Base-by-base conservation (phyloP, 2,888 invertebrate genomes). In the Branchipolynoe longqiensis region DNA sequence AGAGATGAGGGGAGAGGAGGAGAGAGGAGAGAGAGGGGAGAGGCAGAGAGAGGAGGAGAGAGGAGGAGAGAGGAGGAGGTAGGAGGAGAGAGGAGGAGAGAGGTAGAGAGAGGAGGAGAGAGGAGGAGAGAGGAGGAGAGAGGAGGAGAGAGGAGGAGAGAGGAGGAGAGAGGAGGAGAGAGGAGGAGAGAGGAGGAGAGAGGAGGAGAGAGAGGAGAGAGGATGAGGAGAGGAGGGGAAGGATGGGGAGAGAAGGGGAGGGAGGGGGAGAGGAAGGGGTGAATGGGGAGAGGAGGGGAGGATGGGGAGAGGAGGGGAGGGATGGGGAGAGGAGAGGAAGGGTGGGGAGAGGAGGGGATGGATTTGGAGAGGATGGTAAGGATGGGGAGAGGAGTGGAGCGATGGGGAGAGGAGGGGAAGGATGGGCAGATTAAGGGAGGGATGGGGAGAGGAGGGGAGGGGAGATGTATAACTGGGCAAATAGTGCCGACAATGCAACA, bases 21-120 rank as follows among this genome's bases (percentile, higher is more conserved):
- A 54, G 54, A 28, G 54, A 25, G 22, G 22, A 56, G 54, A 56
- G 22, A 25, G 54, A 48, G 81, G 81, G 25, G 81, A 41, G 81
- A 81, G 81, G n/a, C 22, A 41, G 81, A 25, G 81, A 38, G 81
- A 81, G 81, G n/a, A 28, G 38, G 48, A 81, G 48, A n/a, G 81
- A 41, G 81, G 48, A 28, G 41, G 81, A n/a, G 81, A n/a, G 81
- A 41, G 81, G 25, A 18, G 12, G 69, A 69, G 69, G 69, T 8
- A 69, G 69, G 38, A n/a, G 6, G 69, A 31, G 69, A 31, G 69
- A n/a, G 69, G n/a, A 36, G n/a, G 33, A 31, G 69, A 38, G 69
- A 31, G 69, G 69, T 8, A 62, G 62, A 28, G 36, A 33, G 74
- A 74, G 74, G 41, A 8, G 12, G 12, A 74, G 74, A 33, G 31